Base-by-base conservation (phyloP, 64 coral and sea anemone genomes). In the Hydrozoanthus tunicans region DNA sequence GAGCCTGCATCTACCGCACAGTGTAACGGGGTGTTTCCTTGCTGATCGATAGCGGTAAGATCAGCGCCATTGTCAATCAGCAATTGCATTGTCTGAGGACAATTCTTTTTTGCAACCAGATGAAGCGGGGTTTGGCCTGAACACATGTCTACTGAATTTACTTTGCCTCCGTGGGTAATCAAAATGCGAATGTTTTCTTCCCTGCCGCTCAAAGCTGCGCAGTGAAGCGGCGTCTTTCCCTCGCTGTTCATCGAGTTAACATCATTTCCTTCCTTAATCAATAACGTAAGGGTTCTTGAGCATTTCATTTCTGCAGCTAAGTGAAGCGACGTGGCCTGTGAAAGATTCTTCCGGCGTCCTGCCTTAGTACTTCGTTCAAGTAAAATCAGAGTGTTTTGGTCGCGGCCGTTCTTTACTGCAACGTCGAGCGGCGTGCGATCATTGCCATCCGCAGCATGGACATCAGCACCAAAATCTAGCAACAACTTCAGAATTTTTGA, bases 141-240 rank as follows among this genome's bases (percentile, higher is more conserved):
- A n/a, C 59, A 51, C 58, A 58, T 90, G 88, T 57, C 64, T 13
- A 64, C 88, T 52, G 73, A 24, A 59, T 90, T 79, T 43, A 79
- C 15, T 0, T 12, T 79, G 32, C 76, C 66, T 79, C 75, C 60
- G 43, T 78, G 73, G 55, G 89, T 64, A 17, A 90, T 59, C 59
- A 90, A 60, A 90, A 90, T 80, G 14, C 3, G 76, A 90, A 79
- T 76, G 7, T 90, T 90, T 52, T 90, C 75, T 11, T 79, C 75
- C 14, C 75, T 13, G 43, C 76, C 75, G 4, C 64, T 80, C 5
- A 54, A 15, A 5, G 89, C 59, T 8, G 75, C 59, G 24, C 76
- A 90, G 15, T 90, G 75, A 17, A 90, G 88, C 51, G 75, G 27
- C 2, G 74, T 67, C 3, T 79, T 53, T 0, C 89, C 89, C 1